Base-by-base conservation (phyloP, 2,888 invertebrate species). In the Unio delphinus region DNA sequence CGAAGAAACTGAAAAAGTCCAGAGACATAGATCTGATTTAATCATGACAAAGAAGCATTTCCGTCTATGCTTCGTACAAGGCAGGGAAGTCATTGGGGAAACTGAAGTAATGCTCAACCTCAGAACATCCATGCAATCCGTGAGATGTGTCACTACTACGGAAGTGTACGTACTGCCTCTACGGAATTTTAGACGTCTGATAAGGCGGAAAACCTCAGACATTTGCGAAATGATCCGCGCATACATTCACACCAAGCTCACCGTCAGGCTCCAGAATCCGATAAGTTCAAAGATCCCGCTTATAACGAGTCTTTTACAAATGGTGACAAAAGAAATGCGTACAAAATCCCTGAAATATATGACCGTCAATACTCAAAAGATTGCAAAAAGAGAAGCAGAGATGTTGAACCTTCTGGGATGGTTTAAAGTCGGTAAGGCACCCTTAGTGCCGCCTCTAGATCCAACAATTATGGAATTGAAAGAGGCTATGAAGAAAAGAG, bases 71-170 rank as follows among this genome's bases (percentile, higher is more conserved):
- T 74, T 69, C 20, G 80, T 85, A 18, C 70, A 75, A 30, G 71
- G 75, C 11, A 78, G 79, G 34, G 86, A 86, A 64, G 75, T 83
- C 23, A 70, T 85, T 4, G 85, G 83, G 11, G 81, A 82, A n/a
- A 74, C 73, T 55, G 80, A 80, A 65, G 61, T 75, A 59, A 55
- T 72, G 7, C 64, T 79, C 3, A 76, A 79, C 23, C 72, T 87
- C 34, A 55, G 73, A 2, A 84, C 86, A 6, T 79, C 85, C 68
- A 67, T 81, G 59, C 80, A 80, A 54, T 76, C 81, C 55, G 79
- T 84, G 6, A 70, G 76, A 55, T 86, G 85, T 65, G 66, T 78
- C 1, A 71, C 81, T 23, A 68, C 70, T 55, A 81, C 83, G 62
- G 85, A 86, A 61, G 80, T 86, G 15, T 87, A 80, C 70, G 72